Base-by-base conservation (phyloP, 1,140 invertebrate species). In the Cylas formicarius region DNA sequence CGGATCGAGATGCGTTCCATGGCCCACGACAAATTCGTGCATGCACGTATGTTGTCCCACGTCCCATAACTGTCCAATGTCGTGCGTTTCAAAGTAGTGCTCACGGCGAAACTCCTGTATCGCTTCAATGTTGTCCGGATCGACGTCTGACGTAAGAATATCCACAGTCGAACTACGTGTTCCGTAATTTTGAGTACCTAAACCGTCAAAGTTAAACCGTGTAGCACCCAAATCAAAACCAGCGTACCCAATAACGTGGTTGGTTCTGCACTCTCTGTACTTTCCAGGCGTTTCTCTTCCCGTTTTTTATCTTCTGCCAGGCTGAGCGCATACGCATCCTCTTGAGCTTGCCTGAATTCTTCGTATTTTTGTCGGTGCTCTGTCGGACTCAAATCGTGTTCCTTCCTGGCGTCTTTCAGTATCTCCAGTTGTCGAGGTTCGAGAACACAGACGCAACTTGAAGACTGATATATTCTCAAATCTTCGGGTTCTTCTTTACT, bases 21-120 rank as follows among this genome's bases (percentile, higher is more conserved):
- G 19, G 20, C 50, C 31, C n/a, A 53, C 26, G 21, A 32, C 42
- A 33, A 44, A 55, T 31, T 53, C 38, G 22, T 53, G 50, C 13
- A 55, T 24, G 28, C 53, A 55, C 3, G 33, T 40, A 36, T 55
- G 53, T 4, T 31, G 21, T 2, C 8, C 9, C 11, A 13, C 1
- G n/a, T 38, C 26, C 4, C 35, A 34, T 46, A 18, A 24, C 11
- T 39, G n/a, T 4, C 31, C 45, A 8, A 50, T 41, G 31, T 43
- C 20, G 19, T 53, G 52, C 6, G 52, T 53, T 33, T 53, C 52
- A 40, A 53, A 53, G 32, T 47, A 53, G 20, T 53, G 41, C 16
- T 53, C 43, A 10, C 35, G 20, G 16, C 52, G 17, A 10, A 53
- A 53, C 14, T 46, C 34, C 17, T 38, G 39, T 9, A 48, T 32